phyloP scores from a whole-genome alignment of 2,113 vertebrate genomes.

The Telmatochromis sp. region DNA sequence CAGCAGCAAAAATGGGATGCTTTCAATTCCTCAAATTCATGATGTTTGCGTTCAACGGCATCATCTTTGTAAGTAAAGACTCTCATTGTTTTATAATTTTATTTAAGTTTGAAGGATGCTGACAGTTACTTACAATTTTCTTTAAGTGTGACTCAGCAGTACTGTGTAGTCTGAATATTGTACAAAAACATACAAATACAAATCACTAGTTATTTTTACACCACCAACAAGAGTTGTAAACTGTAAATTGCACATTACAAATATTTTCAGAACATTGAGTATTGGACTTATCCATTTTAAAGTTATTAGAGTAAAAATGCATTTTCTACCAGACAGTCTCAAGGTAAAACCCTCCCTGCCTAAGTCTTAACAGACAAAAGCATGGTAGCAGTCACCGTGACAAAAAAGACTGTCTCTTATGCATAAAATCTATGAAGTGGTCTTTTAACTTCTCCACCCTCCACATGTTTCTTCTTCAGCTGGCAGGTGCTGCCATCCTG shows the following conservation, averaged over 20 bases:
- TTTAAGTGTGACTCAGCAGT: neutral
- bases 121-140: neutral
- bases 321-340: neutral
- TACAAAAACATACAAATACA: neutral
- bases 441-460: neutral
- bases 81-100: neutral
- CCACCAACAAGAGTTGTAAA: neutral
- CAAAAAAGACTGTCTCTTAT: neutral
- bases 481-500: constrained; percentile 70
- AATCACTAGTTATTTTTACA: neutral
- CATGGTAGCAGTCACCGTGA: neutral
- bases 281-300: neutral
- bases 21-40: constrained; percentile 72
- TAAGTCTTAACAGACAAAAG: neutral
- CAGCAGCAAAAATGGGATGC: constrained; percentile 63
- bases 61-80: constrained; percentile 76
- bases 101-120: neutral
- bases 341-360: neutral
- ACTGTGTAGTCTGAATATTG: neutral
- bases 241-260: neutral
- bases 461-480: constrained; percentile 32
- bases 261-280: neutral
- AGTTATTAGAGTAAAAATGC: neutral
- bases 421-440: neutral
- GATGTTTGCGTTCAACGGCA: constrained; percentile 77